These are phyloP conservation scores for Zele albiditarsus DNA, from an alignment of 2,888 invertebrate genomes.

Conservation along the genomic window DNA sequence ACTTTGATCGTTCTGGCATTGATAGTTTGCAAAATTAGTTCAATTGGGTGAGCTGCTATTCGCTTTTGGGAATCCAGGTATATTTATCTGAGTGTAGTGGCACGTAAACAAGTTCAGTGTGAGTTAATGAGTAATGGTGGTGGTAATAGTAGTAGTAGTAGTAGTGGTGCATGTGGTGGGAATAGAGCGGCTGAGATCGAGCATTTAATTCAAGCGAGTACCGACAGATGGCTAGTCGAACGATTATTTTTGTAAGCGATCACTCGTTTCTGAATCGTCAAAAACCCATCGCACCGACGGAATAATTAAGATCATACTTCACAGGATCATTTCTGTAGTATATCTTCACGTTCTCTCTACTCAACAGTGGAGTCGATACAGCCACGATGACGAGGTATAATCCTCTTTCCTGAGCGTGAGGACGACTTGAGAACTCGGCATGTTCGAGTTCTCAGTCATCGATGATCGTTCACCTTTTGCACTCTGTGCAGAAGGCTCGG, in stretches of 20 bases:
- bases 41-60: background rate
- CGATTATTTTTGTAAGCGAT: conserved; percentile 40
- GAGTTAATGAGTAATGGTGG: background rate
- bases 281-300: background rate
- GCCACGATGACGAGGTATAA: conserved; percentile 77
- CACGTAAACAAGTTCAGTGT: background rate
- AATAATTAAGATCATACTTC: conserved; percentile 73
- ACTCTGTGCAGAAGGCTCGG: conserved; percentile 59
- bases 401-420: conserved; percentile 73
- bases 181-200: background rate
- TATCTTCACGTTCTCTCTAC: conserved; percentile 76
- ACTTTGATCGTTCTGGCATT: background rate
- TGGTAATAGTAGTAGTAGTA: too few species aligned
- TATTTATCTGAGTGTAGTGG: background rate
- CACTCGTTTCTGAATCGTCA: conserved; percentile 21
- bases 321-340: conserved; percentile 82
- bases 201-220: background rate
- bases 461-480: conserved; percentile 67
- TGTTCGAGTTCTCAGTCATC: conserved; percentile 59
- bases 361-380: conserved; percentile 73
- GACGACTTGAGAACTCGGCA: conserved; percentile 55
- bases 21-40: background rate
- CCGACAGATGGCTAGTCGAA: conserved; percentile 48
- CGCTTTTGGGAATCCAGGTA: background rate
- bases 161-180: background rate